A percentile compares a stretch with the other conserved stretches of the same genome.
These are phyloP conservation scores for Collichthys lucidus DNA, from an alignment of 2,113 vertebrate genomes.

Conservation along the genomic window DNA sequence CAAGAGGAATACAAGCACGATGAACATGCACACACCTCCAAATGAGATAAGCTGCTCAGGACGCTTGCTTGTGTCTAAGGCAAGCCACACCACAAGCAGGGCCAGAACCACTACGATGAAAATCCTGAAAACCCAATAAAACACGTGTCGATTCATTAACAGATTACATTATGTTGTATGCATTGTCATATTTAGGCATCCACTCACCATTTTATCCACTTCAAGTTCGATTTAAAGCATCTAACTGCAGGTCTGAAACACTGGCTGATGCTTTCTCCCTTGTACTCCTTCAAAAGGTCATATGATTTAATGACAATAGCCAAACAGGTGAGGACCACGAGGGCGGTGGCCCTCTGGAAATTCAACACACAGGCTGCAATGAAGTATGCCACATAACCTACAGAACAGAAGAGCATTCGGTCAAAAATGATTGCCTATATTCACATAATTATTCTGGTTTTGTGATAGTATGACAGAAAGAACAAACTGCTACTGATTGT, in stretches of 20 bases:
- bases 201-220: slow-evolving; percentile 92
- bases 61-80: slow-evolving; percentile 85
- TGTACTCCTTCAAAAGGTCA: slow-evolving; percentile 82
- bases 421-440: background rate
- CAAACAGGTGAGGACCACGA: slow-evolving; percentile 89
- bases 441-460: background rate
- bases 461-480: background rate
- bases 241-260: slow-evolving; percentile 73
- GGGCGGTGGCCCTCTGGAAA: slow-evolving; percentile 87
- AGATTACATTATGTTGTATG: background rate
- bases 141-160: background rate
- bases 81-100: slow-evolving; percentile 87
- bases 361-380: slow-evolving; percentile 89
- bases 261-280: slow-evolving; percentile 79
- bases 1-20: slow-evolving; percentile 85
- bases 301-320: slow-evolving; percentile 75
- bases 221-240: slow-evolving; percentile 78
- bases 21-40: slow-evolving; percentile 87
- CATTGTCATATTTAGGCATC: background rate
- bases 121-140: slow-evolving; percentile 82
- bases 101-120: slow-evolving; percentile 79
- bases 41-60: slow-evolving; percentile 93
- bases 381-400: slow-evolving; percentile 91
- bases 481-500: background rate
- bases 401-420: slow-evolving; percentile 21